Evolutionary conservation across 2,113 vertebrate species (phyloP).

Genomic region (Motacilla tschutschensis): DNA sequence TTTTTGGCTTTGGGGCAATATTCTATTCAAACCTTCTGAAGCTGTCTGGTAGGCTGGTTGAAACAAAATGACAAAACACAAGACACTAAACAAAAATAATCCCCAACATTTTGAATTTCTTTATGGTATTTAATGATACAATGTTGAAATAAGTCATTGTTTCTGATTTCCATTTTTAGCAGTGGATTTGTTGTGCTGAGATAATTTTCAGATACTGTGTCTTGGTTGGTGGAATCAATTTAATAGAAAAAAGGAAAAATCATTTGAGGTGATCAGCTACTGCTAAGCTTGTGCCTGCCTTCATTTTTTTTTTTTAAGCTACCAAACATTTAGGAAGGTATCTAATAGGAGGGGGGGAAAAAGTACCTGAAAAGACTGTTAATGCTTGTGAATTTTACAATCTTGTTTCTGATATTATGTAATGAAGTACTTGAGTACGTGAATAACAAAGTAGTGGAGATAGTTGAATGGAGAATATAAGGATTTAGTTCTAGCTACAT

Average conservation of each 20-base stretch:
- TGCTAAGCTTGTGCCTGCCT: background rate
- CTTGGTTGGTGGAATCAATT: background rate
- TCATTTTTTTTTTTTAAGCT: background rate
- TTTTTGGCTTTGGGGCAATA: background rate
- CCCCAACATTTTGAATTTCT: background rate
- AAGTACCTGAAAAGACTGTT: background rate
- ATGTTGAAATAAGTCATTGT: background rate
- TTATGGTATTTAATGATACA: background rate
- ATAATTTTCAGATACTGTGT: background rate
- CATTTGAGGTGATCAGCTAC: background rate
- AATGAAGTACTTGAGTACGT: background rate
- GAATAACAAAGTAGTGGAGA: background rate
- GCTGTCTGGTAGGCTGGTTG: background rate
- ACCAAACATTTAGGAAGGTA: background rate
- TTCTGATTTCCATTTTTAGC: background rate
- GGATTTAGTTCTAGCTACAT: background rate
- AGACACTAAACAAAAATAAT: background rate
- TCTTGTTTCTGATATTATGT: background rate
- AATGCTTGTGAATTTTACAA: background rate
- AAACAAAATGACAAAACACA: background rate
- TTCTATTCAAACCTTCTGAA: background rate
- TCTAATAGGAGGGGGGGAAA: fast-evolving
- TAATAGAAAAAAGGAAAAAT: background rate
- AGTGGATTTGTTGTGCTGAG: background rate
- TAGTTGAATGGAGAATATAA: background rate